A percentile compares a stretch with the other conserved stretches of the same genome.
Conservation (phyloP, 2,797 vertebrate species). For the Octomys mimax region DNA sequence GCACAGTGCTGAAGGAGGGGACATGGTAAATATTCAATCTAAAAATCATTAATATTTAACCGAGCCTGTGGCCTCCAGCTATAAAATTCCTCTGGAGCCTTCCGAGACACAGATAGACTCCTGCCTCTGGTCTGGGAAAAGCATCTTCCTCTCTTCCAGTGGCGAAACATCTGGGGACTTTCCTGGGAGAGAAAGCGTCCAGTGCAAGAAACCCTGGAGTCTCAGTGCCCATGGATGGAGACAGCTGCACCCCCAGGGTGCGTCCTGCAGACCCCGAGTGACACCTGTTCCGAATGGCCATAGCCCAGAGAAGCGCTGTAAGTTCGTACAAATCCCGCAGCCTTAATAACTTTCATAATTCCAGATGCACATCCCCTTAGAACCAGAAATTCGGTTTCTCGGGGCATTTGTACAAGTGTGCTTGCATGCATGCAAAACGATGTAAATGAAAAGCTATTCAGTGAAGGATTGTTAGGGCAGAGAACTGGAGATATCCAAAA, state of each 20-base stretch:
- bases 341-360: background rate
- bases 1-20: background rate
- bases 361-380: background rate
- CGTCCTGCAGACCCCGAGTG: background rate
- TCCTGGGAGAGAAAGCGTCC: background rate
- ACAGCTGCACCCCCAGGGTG: background rate
- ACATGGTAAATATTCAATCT: constrained; percentile 38
- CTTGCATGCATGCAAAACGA: background rate
- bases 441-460: background rate
- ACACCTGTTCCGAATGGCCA: background rate
- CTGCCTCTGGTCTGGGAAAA: background rate
- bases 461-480: background rate
- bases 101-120: background rate
- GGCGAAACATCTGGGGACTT: background rate
- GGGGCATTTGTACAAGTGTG: background rate
- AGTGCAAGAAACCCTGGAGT: background rate
- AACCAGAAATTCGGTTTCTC: background rate
- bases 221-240: background rate
- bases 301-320: background rate
- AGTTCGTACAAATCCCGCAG: background rate
- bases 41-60: constrained; percentile 63
- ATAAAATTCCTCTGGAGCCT: background rate
- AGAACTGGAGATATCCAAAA: background rate
- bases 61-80: background rate
- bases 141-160: background rate